phyloP scores from a whole-genome alignment of 2,113 vertebrate genomes.

The Otolemur garnettii region DNA sequence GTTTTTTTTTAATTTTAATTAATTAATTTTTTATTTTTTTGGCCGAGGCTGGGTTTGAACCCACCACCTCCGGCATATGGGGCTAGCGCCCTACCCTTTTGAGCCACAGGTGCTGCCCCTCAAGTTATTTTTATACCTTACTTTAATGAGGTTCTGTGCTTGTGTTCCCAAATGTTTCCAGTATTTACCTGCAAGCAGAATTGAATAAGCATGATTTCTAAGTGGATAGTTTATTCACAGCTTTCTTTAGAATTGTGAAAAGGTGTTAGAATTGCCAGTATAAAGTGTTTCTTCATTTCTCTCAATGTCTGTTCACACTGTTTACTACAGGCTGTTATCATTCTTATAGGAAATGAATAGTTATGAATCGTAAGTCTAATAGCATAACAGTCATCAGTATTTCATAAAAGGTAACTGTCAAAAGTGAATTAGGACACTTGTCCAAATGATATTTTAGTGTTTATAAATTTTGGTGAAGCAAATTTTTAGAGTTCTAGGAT shows the following conservation, averaged over 20 bases:
- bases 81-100: too few relatives aligned
- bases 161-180: conserved; percentile 34
- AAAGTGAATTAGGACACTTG: conserved; percentile 49
- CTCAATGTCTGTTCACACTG: conserved; percentile 75
- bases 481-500: not conserved
- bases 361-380: conserved; percentile 49
- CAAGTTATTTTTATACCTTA: conserved; percentile 21
- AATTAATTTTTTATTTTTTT: too few relatives aligned
- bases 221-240: conserved; percentile 68
- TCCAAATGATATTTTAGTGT: conserved; percentile 12
- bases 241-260: conserved; percentile 71
- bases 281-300: conserved; percentile 68
- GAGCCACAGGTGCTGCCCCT: too few relatives aligned
- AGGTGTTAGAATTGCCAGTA: conserved; percentile 67
- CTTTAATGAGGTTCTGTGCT: conserved; percentile 33
- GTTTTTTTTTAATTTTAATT: not conserved
- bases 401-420: conserved; percentile 42
- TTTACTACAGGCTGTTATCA: conserved; percentile 60
- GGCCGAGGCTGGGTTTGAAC: too few relatives aligned
- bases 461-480: conserved; percentile 37
- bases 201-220: conserved; percentile 58
- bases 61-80: too few relatives aligned
- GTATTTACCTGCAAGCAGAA: conserved; percentile 20
- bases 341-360: conserved; percentile 65
- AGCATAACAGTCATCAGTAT: not conserved